Evolutionary conservation across 2,797 vertebrate genomes (phyloP).

Genomic region (Eidolon dupreanum): DNA sequence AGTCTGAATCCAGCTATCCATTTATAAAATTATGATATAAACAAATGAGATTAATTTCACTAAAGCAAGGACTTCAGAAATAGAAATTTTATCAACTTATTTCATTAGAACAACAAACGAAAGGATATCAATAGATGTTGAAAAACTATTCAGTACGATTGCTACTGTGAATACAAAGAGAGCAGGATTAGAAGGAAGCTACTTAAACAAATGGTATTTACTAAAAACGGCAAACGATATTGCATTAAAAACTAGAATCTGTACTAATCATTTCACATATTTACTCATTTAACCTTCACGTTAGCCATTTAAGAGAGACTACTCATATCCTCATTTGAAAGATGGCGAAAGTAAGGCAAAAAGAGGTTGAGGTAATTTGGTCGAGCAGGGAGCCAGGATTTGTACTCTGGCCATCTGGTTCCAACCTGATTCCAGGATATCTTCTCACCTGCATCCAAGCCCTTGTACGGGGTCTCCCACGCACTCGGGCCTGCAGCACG

Average conservation of each 20-base stretch:
- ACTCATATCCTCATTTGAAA: neutral
- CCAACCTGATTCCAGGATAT: neutral
- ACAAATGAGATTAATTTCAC: slow-evolving; percentile 63
- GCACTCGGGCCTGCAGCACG: slow-evolving; percentile 86
- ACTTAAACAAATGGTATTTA: neutral
- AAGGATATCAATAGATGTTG: slow-evolving; percentile 1
- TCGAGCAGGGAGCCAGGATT: neutral
- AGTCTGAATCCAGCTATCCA: slow-evolving; percentile 46
- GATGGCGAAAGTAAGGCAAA: neutral
- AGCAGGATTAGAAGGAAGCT: neutral
- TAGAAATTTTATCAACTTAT: slow-evolving; percentile 47
- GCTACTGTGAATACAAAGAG: neutral
- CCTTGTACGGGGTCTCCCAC: neutral
- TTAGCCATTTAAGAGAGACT: neutral
- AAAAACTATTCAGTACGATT: slow-evolving; percentile 36
- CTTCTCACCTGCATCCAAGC: neutral
- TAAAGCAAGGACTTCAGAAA: slow-evolving; percentile 55
- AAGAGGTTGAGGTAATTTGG: neutral
- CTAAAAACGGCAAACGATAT: neutral
- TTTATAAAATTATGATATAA: slow-evolving; percentile 56
- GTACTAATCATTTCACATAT: neutral
- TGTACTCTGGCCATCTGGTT: neutral
- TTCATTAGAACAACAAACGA: slow-evolving; percentile 41
- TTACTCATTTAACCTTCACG: neutral
- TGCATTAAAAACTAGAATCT: slow-evolving; percentile 14